Base-by-base conservation (phyloP, 2,888 invertebrate species). In the Xestia xanthographa region DNA sequence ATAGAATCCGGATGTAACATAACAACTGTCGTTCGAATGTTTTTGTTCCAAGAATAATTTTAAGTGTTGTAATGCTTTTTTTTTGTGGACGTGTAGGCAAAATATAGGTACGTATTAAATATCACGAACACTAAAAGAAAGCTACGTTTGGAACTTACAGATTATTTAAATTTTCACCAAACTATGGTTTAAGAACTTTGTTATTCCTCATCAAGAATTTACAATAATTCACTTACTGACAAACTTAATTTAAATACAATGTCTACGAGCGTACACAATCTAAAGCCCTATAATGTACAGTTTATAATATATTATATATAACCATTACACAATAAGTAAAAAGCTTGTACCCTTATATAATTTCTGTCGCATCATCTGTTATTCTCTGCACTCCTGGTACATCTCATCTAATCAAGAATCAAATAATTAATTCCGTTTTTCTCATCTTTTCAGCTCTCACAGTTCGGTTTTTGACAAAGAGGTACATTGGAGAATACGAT, bases 401-500 rank as follows among this genome's bases (percentile, higher is more conserved):
- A 29, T 65, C 29, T n/a, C 14, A 1, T 2, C 22, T 78, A 34
- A 34, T 41, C 41, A 41, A 41, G 41, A 41, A 67, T 5, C 14
- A 69, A 26, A 34, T 29, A 17, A 70, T 66, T 34, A 20, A 60
- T 53, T 75, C 9, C 26, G n/a, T 48, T 75, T 77, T 72, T 77
- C 58, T 72, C 74, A 43, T 63, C 77, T 90, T 92, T 86, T 86
- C 97, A 98, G 98, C 98, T 8, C 95, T 99, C 89, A 98, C 98
- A 38, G 99, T 99, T 76, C 97, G 99, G 80, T 99, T 99, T 93
- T 97, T 99, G 81, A 99, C 99, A n/a, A 98, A 98, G 92, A 97
- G 99, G 76, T 99, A 98, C 95, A 99, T 99, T 83, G 99, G 99
- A 67, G 99, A 99, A 96, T 99, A 99, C 95, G 99, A 99, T 93